A percentile compares a stretch with the other conserved stretches of the same genome.
Conservation (phyloP, 1,140 invertebrate genomes). For the Protaetia brevitarsis region DNA sequence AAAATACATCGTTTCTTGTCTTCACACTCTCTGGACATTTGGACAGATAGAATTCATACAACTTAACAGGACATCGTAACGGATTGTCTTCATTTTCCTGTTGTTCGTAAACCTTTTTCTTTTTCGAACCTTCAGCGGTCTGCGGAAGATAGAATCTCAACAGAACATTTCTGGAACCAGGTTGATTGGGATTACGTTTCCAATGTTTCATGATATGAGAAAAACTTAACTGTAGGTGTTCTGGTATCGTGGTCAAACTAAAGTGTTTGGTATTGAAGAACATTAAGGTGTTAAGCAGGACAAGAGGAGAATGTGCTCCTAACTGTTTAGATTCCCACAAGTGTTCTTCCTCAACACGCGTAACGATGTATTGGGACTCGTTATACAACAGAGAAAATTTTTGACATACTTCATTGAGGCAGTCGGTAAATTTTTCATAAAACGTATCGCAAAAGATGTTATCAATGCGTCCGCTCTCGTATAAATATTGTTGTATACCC, state of each 20-base stretch:
- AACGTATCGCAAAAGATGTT: conserved; percentile 89
- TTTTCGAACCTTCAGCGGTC: conserved; percentile 68
- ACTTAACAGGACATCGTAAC: conserved; percentile 83
- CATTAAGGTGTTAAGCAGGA: conserved; percentile 85
- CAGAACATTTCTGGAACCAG: conserved; percentile 66
- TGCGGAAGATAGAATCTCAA: conserved; percentile 76
- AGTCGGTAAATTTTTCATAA: conserved; percentile 85
- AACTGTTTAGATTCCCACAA: conserved; percentile 90
- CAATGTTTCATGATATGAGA: conserved; percentile 92
- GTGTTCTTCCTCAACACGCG: conserved; percentile 85
- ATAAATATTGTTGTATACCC: conserved; percentile 85
- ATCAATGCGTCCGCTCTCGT: conserved; percentile 85
- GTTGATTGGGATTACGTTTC: conserved; percentile 78
- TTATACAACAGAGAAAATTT: conserved; percentile 57
- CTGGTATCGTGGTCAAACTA: conserved; percentile 82
- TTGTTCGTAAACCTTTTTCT: conserved; percentile 81
- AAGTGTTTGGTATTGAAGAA: conserved; percentile 95
- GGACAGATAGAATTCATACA: conserved; percentile 92
- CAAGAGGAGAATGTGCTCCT: conserved; percentile 87
- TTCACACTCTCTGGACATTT: conserved; percentile 92
- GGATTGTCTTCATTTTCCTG: conserved; percentile 87
- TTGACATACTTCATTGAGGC: conserved; percentile 76
- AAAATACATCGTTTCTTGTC: conserved; percentile 83
- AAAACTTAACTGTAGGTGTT: conserved; percentile 79
- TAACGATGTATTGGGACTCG: conserved; percentile 63